These are phyloP conservation scores for Pseudococcus viburni DNA, from an alignment of 2,888 invertebrate species.

Conservation along the genomic window DNA sequence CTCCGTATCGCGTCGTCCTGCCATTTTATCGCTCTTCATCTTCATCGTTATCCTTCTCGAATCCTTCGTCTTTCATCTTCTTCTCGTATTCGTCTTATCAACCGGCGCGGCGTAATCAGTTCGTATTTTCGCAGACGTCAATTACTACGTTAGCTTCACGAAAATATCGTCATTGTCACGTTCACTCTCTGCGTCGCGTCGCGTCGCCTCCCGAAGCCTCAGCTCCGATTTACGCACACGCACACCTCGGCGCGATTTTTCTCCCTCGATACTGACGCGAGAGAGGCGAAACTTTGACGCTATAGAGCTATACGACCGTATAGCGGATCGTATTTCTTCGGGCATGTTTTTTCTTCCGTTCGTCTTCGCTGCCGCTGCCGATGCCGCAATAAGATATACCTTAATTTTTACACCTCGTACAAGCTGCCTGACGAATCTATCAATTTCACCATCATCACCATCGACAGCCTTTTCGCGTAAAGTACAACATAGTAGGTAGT, in stretches of 20 bases:
- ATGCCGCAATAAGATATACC: neutral
- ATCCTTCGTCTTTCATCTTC: neutral
- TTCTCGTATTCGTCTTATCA: slow-evolving; percentile 3
- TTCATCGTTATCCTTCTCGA: neutral
- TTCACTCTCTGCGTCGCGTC: neutral
- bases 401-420: neutral
- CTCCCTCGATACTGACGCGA: too few relatives aligned
- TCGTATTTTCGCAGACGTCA: slow-evolving; percentile 24
- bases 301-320: too few relatives aligned
- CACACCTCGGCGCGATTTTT: too few relatives aligned
- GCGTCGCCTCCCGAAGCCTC: neutral
- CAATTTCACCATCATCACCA: neutral
- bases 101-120: neutral
- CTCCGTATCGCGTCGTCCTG: too few relatives aligned
- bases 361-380: neutral
- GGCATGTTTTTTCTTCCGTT: neutral
- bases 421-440: neutral
- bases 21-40: too few relatives aligned
- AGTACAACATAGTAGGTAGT: too few relatives aligned
- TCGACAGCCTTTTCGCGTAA: neutral
- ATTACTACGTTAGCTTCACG: neutral
- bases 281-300: slow-evolving; percentile 14
- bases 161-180: slow-evolving; percentile 35
- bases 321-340: neutral
- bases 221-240: neutral